phyloP scores from a whole-genome alignment of 2,888 invertebrate genomes.

The Drosophila multiciliata region DNA sequence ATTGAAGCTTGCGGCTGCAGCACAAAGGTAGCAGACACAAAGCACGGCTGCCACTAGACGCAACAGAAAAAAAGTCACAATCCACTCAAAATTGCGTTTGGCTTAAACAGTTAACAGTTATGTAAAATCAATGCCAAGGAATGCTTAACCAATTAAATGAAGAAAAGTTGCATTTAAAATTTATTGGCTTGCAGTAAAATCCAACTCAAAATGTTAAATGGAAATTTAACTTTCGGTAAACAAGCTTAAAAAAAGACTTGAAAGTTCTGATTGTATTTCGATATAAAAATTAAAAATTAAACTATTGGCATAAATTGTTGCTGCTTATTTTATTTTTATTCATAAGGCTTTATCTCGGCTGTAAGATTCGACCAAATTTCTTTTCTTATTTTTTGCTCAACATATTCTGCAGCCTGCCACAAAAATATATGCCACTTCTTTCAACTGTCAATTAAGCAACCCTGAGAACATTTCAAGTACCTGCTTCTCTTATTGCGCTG shows the following conservation, averaged over 20 bases:
- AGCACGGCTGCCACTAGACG: slow-evolving; percentile 4
- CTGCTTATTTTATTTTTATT: not conserved
- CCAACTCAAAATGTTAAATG: not conserved
- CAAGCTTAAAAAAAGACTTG: not conserved
- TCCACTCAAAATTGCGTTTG: slow-evolving; percentile 34
- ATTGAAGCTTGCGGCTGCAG: slow-evolving; percentile 28
- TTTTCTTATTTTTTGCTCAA: not conserved
- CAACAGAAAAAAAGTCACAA: slow-evolving; percentile 1
- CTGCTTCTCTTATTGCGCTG: slow-evolving; percentile 6
- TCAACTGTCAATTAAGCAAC: slow-evolving; percentile 23
- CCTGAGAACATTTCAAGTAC: slow-evolving; percentile 21
- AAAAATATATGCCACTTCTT: slow-evolving; percentile 18
- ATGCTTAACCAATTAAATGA: not conserved
- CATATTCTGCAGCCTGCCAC: not conserved
- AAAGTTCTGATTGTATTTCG: not conserved
- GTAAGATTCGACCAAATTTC: not conserved
- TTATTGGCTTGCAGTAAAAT: not conserved
- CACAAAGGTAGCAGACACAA: slow-evolving; percentile 33
- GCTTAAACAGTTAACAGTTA: slow-evolving; percentile 11
- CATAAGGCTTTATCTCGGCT: not conserved
- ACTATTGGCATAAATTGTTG: not conserved
- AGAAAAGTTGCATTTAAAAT: slow-evolving; percentile 11
- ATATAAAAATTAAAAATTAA: not conserved
- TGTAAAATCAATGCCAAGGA: slow-evolving; percentile 24
- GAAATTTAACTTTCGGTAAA: not conserved